Evolutionary conservation across 2,113 vertebrate species (phyloP).

Genomic region (Dicentrarchus labrax): DNA sequence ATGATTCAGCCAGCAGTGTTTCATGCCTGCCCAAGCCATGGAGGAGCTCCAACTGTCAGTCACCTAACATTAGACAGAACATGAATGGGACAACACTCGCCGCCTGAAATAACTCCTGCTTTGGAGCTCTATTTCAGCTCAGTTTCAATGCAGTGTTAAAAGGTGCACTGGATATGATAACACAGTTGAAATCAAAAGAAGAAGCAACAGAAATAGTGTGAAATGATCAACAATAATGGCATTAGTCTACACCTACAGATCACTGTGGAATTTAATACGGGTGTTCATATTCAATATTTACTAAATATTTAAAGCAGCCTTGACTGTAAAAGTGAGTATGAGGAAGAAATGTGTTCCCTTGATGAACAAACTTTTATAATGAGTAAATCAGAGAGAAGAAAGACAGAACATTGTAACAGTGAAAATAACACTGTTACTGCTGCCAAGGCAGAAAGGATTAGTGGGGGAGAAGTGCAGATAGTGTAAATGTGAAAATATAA

Average conservation of each 20-base stretch:
- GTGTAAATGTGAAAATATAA: background rate
- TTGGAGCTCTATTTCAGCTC: background rate
- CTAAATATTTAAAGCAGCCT: background rate
- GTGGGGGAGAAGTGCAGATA: background rate
- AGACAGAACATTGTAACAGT: background rate
- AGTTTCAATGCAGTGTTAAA: background rate
- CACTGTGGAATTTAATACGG: background rate
- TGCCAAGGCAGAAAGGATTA: background rate
- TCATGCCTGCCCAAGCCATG: too few species aligned
- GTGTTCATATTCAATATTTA: background rate
- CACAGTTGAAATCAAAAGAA: background rate
- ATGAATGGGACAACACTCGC: background rate
- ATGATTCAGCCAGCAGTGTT: too few species aligned
- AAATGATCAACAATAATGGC: background rate
- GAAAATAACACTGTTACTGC: background rate
- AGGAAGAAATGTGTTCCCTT: background rate
- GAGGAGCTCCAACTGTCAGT: background rate
- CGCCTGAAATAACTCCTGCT: background rate
- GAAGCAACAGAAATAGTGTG: background rate
- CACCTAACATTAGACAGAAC: background rate
- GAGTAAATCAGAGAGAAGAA: background rate
- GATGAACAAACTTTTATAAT: background rate
- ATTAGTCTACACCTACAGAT: too few species aligned
- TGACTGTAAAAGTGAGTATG: background rate
- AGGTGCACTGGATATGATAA: too few species aligned